phyloP scores from a whole-genome alignment of 1,140 invertebrate species.

The Drosophila lowei region DNA sequence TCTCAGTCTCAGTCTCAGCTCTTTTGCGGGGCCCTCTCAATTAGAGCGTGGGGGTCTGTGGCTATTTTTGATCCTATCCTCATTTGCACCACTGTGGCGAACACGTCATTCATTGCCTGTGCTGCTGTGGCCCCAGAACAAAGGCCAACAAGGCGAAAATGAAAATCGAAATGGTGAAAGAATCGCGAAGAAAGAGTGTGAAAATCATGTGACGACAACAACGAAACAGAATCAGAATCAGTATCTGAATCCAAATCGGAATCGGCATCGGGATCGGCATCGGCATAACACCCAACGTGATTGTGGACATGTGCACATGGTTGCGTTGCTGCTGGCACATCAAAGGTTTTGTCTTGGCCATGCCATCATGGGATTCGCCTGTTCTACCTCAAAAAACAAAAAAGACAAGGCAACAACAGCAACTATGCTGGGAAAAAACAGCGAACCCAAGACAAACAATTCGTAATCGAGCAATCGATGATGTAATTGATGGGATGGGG shows the following conservation, averaged over 20 bases:
- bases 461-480: constrained; percentile 45
- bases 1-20: no score
- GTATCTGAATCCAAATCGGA: constrained; percentile 13
- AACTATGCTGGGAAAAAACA: constrained; percentile 14
- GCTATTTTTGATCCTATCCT: constrained; percentile 26
- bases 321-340: constrained; percentile 38
- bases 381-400: constrained; percentile 52
- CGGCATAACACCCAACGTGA: constrained; percentile 44
- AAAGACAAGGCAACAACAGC: constrained; percentile 10
- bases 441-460: constrained; percentile 39
- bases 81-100: constrained; percentile 62
- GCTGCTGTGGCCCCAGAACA: constrained; percentile 22
- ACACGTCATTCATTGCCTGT: constrained; percentile 47
- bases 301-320: constrained; percentile 64
- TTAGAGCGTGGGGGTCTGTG: constrained; percentile 59
- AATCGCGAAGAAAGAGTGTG: constrained; percentile 21
- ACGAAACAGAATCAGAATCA: constrained; percentile 54
- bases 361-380: constrained; percentile 34
- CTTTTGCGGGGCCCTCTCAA: constrained; percentile 22
- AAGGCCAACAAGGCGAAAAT: constrained; percentile 30
- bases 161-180: constrained; percentile 45
- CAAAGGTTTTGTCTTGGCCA: constrained; percentile 51
- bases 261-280: constrained; percentile 4
- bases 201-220: constrained; percentile 78
- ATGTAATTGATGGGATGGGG: constrained; percentile 49